Base-by-base conservation (phyloP, 2,113 vertebrate genomes). In the Gambusia affinis region DNA sequence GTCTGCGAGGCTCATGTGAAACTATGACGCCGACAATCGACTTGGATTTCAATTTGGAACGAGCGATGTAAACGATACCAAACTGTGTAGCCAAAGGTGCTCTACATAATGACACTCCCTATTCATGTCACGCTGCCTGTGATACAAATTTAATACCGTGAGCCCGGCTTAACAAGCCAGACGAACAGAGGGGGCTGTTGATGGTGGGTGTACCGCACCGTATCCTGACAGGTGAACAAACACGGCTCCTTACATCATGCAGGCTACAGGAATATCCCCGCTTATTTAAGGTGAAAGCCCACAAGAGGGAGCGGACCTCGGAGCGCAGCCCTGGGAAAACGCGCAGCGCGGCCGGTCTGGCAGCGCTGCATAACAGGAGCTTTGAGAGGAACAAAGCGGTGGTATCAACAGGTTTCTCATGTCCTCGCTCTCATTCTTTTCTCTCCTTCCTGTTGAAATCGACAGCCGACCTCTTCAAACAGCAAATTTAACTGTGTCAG, bases 301-400 rank as follows among this genome's bases (percentile, higher is more conserved):
- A 86, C 77, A 82, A 89, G 79, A 79, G 83, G 83, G 80, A 89
- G 76, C 74, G 67, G 88, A 83, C 88, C 89, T 90, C 79, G 83
- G 85, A 90, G 67, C 68, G 82, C 87, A 89, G 75, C 76, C 71
- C 84, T 84, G 88, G 85, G 81, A 83, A 88, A 88, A 89, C 14
- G 71, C 78, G 89, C 78, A 39, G 82, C 61, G 63, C 77, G 86
- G 89, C 84, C 84, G 33, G 74, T 88, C 85, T 89, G 88, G 89
- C 91, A 92, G 85, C 85, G 85, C 78, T 28, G 80, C 85, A 86
- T 85, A 93, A 91, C 89, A 93, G 92, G 89, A 89, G 83, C 87
- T 81, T 91, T 89, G 86, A 89, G 78, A 78, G 75, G 83, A 82
- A 91, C 89, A 89, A 90, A 79, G 64, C 74, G 51, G 60, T 72